Base-by-base conservation (phyloP, 2,797 vertebrate species). In the Oreortyx pictus region DNA sequence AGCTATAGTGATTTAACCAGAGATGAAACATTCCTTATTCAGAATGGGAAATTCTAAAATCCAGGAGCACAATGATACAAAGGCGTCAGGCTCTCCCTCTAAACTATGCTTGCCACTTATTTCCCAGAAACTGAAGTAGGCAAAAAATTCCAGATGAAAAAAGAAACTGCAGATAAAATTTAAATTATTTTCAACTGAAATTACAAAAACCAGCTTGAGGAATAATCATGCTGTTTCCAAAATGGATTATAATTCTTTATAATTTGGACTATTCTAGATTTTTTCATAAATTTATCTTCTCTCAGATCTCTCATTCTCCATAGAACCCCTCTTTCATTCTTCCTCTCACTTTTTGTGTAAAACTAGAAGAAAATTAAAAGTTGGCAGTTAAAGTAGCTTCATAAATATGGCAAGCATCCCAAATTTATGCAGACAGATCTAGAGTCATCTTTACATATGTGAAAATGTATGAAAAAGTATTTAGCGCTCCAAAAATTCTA, bases 321-420 rank as follows among this genome's bases (percentile, higher is more conserved):
- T 20, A 90, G 67, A 79, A 33, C 60, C 47, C 27, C 50, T 66
- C 46, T 27, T 27, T 31, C 29, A 50, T 80, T 29, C 50, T 80
- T 85, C 9, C 39, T 84, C 56, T 93, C 47, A 84, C 68, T 78
- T 83, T 86, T 57, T 72, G 46, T 41, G 68, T 67, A 86, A 82
- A 94, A 24, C 50, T 75, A 86, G 95, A 94, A 37, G n/a, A 82
- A 96, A 92, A 79, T 88, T 67, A 84, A 91, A 92, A 79, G 82
- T 64, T 95, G 93, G 94, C 94, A 92, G 86, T 83, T 93, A 87
- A 87, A 91, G 67, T 65, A 94, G 37, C 89, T 94, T 81, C 94
- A 94, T 93, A 95, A 93, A 87, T 84, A 33, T 97, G 96, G 93
- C 93, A 96, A 90, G 25, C 52, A 66, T 93, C 96, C 96, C 96